Base-by-base conservation (phyloP, 2,113 vertebrate genomes). In the Pavo muticus region DNA sequence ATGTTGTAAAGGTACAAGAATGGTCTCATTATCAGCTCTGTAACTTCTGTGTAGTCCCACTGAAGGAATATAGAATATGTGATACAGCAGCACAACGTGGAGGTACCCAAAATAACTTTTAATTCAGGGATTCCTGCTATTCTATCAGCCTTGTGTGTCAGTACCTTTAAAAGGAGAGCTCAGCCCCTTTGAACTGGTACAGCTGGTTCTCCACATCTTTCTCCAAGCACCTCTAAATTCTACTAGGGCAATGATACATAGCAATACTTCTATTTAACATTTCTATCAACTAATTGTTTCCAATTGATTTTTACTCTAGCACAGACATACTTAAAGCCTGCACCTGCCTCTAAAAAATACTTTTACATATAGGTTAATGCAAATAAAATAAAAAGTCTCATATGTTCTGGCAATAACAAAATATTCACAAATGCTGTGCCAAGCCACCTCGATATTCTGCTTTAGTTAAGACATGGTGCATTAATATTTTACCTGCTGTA, bases 91-190 rank as follows among this genome's bases (percentile, higher is more conserved):
- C n/a, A 16, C 60, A 76, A 73, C 0, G 0, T 20, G 47, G 77
- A 85, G 27, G 64, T 84, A 37, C 40, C 13, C 57, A 91, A 81
- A 91, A 78, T 94, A 84, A 81, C 57, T 87, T 93, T 87, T 89
- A 87, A 84, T 84, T 87, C 89, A 52, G 45, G 65, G 71, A 75
- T 74, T 92, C 81, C 56, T 92, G 56, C 61, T 88, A 52, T 68
- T 40, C 39, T 40, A 10, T 40, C 39, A 95, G 87, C 44, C 11
- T 1, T 72, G 63, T 57, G 37, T 74, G 72, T 84, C 70, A 86
- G 45, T 42, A 68, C 8, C 2, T 3, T 73, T 70, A 71, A 74
- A 50, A 80, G 70, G 30, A 79, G 48, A 80, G 47, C 85, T 93
- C 59, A 48, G 47, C 29, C 1, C 4, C 27, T 48, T 70, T 76